These are phyloP conservation scores for Cinclus cinclus DNA, from an alignment of 2,113 vertebrate species.

Conservation along the genomic window DNA sequence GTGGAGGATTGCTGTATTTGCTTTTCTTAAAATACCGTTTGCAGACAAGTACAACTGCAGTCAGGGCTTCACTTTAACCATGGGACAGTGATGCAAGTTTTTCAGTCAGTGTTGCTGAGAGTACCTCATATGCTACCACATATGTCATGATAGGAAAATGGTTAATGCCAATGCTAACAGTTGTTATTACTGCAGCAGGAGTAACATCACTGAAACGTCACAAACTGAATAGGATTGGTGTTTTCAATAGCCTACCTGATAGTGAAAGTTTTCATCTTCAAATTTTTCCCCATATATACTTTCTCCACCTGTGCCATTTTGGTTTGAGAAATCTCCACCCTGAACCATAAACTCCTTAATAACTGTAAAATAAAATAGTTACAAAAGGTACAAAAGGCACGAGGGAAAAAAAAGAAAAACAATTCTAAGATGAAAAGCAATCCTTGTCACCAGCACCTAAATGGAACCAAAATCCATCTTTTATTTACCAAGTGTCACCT, in stretches of 20 bases:
- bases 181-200: background rate
- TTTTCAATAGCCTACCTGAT: conserved; percentile 79
- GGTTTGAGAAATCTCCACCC: conserved; percentile 96
- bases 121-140: background rate
- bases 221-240: background rate
- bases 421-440: background rate
- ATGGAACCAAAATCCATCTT: background rate
- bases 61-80: background rate
- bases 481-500: background rate
- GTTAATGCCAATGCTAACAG: background rate
- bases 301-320: conserved; percentile 95
- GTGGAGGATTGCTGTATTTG: background rate
- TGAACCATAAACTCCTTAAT: conserved; percentile 99
- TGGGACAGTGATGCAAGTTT: fast-evolving
- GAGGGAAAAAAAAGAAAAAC: background rate
- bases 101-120: background rate
- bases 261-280: conserved; percentile 97
- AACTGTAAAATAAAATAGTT: conserved; percentile 75
- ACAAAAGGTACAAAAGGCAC: background rate
- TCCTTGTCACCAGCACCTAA: background rate
- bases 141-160: background rate
- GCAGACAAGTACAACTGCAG: background rate
- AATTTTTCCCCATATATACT: conserved; percentile 99
- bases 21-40: background rate
- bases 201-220: background rate